Base-by-base conservation (phyloP, 1,140 invertebrate genomes). In the Drosophila ercepeae region DNA sequence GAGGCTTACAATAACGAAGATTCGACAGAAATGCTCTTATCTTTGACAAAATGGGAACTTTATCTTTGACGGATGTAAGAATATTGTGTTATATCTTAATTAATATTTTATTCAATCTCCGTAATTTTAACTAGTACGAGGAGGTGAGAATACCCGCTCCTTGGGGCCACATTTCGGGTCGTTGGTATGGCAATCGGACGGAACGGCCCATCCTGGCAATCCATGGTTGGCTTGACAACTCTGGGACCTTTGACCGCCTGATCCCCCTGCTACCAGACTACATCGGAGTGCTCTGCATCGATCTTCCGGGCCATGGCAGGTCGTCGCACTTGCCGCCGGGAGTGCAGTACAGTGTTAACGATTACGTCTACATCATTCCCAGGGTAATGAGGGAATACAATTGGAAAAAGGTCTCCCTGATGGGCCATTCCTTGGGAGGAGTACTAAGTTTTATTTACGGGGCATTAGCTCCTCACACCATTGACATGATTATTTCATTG, bases 211-310 rank as follows among this genome's bases (percentile, higher is more conserved):
- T 96, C 25, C 71, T 96, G 19, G 93, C 94, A 0, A 58, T 96
- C 5, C 96, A 97, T 82, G 96, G 96, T 0, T 96, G 95, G 95
- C 92, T 94, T 91, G 94, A 95, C 75, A 96, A 96, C 84, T 93
- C 95, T 34, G 94, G 94, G 4, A 94, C 93, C 2, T 96, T 95
- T 91, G 95, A 96, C 89, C 90, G 91, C 1, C 79, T 96, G 16
- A 93, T 94, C 19, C 94, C 94, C 5, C 76, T 94, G 14, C 75
- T 96, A 8, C 92, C 92, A 1, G 88, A 92, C 14, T 91, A 95
- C 54, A 70, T 93, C 5, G 92, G 94, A 4, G 92, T 95, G 32
- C 81, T 96, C 2, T 93, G 95, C 1, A 92, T 96, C 9, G 95
- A 96, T 90, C 92, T 95, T 13, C 94, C 94, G 0, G 95, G 95